Conservation (phyloP, 1,140 invertebrate species). For the Drosophila ironensis region DNA sequence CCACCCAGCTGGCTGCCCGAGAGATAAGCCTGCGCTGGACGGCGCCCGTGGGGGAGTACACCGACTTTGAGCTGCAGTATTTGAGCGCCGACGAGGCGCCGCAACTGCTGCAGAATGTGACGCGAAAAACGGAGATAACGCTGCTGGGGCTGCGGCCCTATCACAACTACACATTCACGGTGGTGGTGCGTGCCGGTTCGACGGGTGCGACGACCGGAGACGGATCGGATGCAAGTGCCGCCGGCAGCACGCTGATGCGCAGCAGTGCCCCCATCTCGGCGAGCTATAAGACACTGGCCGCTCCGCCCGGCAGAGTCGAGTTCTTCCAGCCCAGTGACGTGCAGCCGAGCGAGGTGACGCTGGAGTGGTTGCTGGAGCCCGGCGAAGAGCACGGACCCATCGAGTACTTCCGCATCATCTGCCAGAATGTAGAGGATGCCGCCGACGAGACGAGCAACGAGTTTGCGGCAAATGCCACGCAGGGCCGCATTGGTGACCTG, state of each 20-base stretch:
- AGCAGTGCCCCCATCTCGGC: slow-evolving; percentile 90
- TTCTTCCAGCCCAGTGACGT: slow-evolving; percentile 90
- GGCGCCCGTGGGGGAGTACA: slow-evolving; percentile 90
- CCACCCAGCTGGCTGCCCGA: slow-evolving; percentile 88
- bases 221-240: slow-evolving; percentile 4
- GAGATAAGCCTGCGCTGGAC: slow-evolving; percentile 92
- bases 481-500: slow-evolving; percentile 87
- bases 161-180: slow-evolving; percentile 94
- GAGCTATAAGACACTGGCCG: slow-evolving; percentile 91
- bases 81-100: slow-evolving; percentile 86
- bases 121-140: slow-evolving; percentile 86
- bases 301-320: slow-evolving; percentile 89
- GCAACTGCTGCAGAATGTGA: slow-evolving; percentile 87
- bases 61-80: slow-evolving; percentile 94
- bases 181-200: slow-evolving; percentile 90
- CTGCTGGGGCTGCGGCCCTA: slow-evolving; percentile 90
- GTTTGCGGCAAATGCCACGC: slow-evolving; percentile 86
- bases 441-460: slow-evolving; percentile 84
- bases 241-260: slow-evolving; percentile 85
- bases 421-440: slow-evolving; percentile 86
- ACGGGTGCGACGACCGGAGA: slow-evolving; percentile 68
- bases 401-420: slow-evolving; percentile 90
- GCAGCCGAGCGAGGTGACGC: slow-evolving; percentile 90
- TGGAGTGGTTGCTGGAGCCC: slow-evolving; percentile 90
- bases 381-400: slow-evolving; percentile 92